Conservation (phyloP, 2,113 vertebrate species). For the Tichodroma muraria region DNA sequence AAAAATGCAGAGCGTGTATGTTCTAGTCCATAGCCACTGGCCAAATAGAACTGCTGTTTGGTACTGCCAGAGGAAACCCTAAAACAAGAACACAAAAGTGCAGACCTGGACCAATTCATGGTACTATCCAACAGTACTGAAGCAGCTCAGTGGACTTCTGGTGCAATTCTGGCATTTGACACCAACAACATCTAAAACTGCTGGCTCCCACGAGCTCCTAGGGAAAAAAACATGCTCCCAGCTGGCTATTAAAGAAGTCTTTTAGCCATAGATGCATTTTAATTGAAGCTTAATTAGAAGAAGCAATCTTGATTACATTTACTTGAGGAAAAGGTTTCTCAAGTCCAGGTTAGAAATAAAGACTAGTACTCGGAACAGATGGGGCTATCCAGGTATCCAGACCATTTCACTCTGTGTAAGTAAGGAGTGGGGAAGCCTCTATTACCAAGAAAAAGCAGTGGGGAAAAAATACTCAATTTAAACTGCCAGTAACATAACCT, state of each 20-base stretch:
- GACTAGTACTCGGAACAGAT: neutral
- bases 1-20: neutral
- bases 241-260: neutral
- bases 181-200: neutral
- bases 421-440: neutral
- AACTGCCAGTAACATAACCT: neutral
- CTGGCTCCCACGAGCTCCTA: neutral
- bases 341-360: neutral
- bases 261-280: neutral
- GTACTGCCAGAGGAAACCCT: neutral
- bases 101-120: neutral
- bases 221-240: neutral
- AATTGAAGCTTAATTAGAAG: slow-evolving; percentile 5
- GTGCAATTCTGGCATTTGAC: neutral
- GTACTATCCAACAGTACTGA: neutral
- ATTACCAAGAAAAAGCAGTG: neutral
- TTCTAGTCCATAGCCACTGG: neutral
- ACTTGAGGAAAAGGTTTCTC: neutral
- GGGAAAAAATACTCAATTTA: neutral
- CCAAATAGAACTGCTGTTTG: neutral
- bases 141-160: neutral
- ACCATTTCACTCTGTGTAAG: neutral
- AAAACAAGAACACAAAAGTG: neutral
- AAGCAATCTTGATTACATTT: neutral
- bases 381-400: neutral